phyloP scores from a whole-genome alignment of 2,113 vertebrate species.

The Plecotus auritus region DNA sequence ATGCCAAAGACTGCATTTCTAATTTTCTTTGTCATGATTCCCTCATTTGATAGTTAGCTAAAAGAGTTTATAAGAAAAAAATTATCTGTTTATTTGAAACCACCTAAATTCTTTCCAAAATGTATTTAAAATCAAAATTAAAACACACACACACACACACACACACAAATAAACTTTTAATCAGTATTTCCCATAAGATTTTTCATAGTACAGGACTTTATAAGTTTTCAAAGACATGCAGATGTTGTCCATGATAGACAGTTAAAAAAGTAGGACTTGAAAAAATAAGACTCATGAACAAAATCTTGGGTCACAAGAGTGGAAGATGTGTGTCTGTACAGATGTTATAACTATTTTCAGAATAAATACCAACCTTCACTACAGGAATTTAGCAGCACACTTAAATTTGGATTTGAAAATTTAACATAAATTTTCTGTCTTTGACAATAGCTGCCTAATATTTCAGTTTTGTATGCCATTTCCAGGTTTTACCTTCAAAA shows the following conservation, averaged over 20 bases:
- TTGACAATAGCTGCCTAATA: constrained; percentile 79
- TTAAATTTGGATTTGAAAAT: constrained; percentile 74
- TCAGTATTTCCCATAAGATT: constrained; percentile 66
- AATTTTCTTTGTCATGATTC: constrained; percentile 37
- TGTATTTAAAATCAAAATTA: constrained; percentile 66
- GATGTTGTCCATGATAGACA: constrained; percentile 63
- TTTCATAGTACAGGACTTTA: constrained; percentile 67
- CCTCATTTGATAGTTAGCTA: constrained; percentile 41
- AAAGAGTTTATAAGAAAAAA: constrained; percentile 27
- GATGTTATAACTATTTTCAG: constrained; percentile 79
- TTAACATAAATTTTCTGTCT: constrained; percentile 75
- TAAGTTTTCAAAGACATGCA: constrained; percentile 67
- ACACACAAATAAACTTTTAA: constrained; percentile 71
- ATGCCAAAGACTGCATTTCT: constrained; percentile 23
- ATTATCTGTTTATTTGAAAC: constrained; percentile 44
- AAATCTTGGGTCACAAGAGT: constrained; percentile 67
- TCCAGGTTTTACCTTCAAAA: constrained; percentile 70
- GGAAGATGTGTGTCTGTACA: constrained; percentile 73
- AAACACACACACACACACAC: neutral
- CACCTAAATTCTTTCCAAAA: constrained; percentile 48
- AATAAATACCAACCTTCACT: constrained; percentile 74
- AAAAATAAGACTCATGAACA: constrained; percentile 68
- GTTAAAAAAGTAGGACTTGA: constrained; percentile 49
- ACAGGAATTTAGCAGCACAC: constrained; percentile 63
- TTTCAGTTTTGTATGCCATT: constrained; percentile 75